These are phyloP conservation scores for Ophonus ardosiacus DNA, from an alignment of 2,888 invertebrate genomes.

Conservation along the genomic window DNA sequence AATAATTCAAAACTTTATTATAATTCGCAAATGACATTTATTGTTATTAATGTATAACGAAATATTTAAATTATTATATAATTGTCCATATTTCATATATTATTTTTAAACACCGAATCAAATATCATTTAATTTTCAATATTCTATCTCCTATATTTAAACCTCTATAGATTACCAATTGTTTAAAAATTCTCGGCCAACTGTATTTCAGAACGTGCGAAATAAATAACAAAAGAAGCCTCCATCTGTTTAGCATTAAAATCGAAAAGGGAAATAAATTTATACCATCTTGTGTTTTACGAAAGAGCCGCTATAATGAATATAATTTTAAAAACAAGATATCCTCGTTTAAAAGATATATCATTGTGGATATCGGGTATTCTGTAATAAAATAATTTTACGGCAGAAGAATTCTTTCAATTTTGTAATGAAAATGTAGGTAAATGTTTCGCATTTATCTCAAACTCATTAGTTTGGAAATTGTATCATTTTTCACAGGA, in stretches of 20 bases:
- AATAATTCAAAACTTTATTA: conserved; percentile 10
- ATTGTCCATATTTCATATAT: background rate
- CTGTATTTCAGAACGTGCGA: background rate
- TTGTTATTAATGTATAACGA: background rate
- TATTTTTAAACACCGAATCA: conserved; percentile 4
- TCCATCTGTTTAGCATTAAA: conserved; percentile 23
- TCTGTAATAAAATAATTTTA: conserved; percentile 22
- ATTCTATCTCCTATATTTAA: background rate
- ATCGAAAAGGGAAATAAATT: conserved; percentile 35
- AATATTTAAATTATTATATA: conserved; percentile 6
- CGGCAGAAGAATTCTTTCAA: conserved; percentile 23
- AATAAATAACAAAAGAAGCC: conserved; percentile 15
- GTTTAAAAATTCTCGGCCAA: background rate
- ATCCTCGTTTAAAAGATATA: conserved; percentile 2
- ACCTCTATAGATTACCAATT: background rate
- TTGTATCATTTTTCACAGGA: background rate
- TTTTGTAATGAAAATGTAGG: conserved; percentile 30
- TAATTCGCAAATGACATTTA: background rate
- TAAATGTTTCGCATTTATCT: conserved; percentile 14
- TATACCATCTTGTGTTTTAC: conserved; percentile 26
- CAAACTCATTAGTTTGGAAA: conserved; percentile 7
- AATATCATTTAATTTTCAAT: conserved; percentile 1
- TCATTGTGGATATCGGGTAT: conserved; percentile 14
- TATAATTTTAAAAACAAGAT: conserved; percentile 20
- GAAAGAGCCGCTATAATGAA: conserved; percentile 12